These are phyloP conservation scores for Sarcophaga rosellei DNA, from an alignment of 2,888 invertebrate species.

Conservation along the genomic window DNA sequence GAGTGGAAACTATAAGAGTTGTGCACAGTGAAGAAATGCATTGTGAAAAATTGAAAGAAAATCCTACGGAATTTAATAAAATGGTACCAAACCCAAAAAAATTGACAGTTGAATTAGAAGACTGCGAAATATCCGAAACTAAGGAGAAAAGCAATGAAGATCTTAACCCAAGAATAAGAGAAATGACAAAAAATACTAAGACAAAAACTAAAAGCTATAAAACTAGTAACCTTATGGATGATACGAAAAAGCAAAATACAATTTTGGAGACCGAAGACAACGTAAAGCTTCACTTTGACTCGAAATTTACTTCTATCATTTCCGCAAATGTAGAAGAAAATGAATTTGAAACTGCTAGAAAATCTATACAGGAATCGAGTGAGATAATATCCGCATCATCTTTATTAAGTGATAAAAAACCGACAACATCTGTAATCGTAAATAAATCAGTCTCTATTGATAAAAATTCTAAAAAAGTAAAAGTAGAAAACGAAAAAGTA, in stretches of 20 bases:
- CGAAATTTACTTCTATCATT: not conserved
- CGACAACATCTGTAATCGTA: too few relatives aligned
- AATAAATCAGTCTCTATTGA: too few relatives aligned
- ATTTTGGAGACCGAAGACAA: not conserved
- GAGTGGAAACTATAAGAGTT: not conserved
- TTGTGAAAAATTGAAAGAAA: conserved; percentile 55
- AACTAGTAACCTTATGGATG: not conserved
- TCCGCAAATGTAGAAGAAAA: not conserved
- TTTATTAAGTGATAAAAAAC: too few relatives aligned
- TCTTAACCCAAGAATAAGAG: not conserved
- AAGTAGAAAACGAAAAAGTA: too few relatives aligned
- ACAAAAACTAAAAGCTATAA: not conserved
- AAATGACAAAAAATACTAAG: not conserved
- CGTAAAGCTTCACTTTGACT: not conserved
- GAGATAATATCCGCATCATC: too few relatives aligned
- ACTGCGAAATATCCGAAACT: not conserved
- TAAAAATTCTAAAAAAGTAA: too few relatives aligned
- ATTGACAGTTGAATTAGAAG: conserved; percentile 21
- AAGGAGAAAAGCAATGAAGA: conserved; percentile 30
- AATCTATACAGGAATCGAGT: not conserved
- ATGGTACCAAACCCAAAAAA: conserved; percentile 57
- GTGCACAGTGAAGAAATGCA: not conserved
- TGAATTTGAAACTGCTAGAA: not conserved
- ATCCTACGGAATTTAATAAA: conserved; percentile 68
- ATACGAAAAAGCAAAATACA: not conserved